Conservation (phyloP, 2,888 invertebrate species). For the Saturnia pavonia region DNA sequence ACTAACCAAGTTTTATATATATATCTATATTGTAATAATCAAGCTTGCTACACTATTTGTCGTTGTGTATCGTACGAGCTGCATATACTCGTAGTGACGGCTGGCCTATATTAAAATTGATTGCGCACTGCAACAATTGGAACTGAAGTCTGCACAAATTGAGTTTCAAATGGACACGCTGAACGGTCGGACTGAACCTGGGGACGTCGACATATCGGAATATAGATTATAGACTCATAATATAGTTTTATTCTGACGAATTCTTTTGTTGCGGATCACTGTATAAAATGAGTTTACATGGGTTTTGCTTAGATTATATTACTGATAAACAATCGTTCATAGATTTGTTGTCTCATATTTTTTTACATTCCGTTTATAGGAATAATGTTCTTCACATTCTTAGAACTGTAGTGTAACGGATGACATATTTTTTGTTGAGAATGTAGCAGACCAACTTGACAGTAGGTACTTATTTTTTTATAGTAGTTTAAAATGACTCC, state of each 20-base stretch:
- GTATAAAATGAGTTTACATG: neutral
- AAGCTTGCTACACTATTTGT: neutral
- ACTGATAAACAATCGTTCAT: neutral
- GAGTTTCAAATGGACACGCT: constrained; percentile 46
- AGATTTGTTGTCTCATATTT: neutral
- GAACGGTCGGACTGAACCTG: constrained; percentile 38
- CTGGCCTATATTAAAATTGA: constrained; percentile 57
- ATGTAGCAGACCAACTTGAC: too few species aligned
- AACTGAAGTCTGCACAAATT: constrained; percentile 54
- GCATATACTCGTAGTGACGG: constrained; percentile 31
- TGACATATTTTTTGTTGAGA: neutral
- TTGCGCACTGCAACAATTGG: constrained; percentile 53
- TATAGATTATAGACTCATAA: neutral
- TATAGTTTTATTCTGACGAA: neutral
- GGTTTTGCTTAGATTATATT: neutral
- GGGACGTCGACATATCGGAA: constrained; percentile 25
- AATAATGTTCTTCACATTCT: neutral
- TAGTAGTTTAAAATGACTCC: too few species aligned
- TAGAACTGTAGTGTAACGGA: neutral
- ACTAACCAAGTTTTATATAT: neutral
- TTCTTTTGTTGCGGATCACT: neutral
- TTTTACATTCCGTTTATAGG: neutral
- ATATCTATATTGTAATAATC: neutral
- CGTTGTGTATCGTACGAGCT: constrained; percentile 32
- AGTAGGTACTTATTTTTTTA: too few species aligned